A percentile compares a stretch with the other conserved stretches of the same genome.
Conservation (phyloP, 2,888 invertebrate species). For the Melinaea marsaeus region DNA sequence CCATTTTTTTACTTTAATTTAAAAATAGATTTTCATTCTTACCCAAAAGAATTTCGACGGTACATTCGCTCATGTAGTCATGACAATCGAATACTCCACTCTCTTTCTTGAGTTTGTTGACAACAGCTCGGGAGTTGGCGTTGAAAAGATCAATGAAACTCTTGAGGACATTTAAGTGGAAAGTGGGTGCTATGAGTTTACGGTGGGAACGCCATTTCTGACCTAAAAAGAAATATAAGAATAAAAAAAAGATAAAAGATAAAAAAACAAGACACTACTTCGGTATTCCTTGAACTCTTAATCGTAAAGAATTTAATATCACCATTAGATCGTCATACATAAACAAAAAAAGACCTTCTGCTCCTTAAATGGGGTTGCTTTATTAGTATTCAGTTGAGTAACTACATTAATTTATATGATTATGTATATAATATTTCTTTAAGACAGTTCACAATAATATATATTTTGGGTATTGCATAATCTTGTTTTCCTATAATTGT, state of each 20-base stretch:
- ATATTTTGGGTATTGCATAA: too few relatives aligned
- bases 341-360: too few relatives aligned
- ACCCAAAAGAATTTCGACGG: conserved; percentile 89
- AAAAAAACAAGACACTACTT: not conserved
- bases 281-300: not conserved
- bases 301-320: too few relatives aligned
- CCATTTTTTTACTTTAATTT: not conserved
- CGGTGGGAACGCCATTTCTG: conserved; percentile 91
- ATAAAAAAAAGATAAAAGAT: not conserved
- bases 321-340: too few relatives aligned
- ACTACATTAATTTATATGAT: conserved; percentile 17
- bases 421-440: too few relatives aligned
- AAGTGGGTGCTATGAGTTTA: conserved; percentile 91
- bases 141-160: conserved; percentile 92
- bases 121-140: conserved; percentile 86
- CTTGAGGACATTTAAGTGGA: conserved; percentile 91
- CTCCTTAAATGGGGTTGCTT: conserved; percentile 11
- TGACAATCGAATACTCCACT: conserved; percentile 86
- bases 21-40: conserved; percentile 44
- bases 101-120: conserved; percentile 84
- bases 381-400: conserved; percentile 25
- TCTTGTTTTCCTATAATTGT: too few relatives aligned
- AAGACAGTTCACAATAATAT: too few relatives aligned
- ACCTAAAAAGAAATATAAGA: conserved; percentile 62
- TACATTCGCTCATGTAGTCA: conserved; percentile 91